Evolutionary conservation across 2,888 invertebrate species (phyloP).

Genomic region (Hirtodrosophila trivittata): DNA sequence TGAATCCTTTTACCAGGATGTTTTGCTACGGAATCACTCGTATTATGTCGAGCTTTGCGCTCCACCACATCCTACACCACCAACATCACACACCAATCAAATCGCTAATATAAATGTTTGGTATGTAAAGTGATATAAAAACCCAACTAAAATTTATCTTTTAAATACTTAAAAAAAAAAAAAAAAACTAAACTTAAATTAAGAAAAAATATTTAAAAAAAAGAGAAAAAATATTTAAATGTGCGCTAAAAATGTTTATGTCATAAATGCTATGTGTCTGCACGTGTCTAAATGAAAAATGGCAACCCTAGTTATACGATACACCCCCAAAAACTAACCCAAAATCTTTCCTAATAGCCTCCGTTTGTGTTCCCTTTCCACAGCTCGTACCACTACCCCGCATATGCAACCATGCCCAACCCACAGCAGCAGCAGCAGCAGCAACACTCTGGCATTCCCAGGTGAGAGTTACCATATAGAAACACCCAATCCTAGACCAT

Average conservation of each 20-base stretch:
- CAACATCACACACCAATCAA: constrained; percentile 81
- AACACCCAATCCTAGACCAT: neutral
- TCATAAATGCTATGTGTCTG: constrained; percentile 69
- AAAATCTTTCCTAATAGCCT: constrained; percentile 20
- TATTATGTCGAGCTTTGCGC: constrained; percentile 80
- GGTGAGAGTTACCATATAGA: constrained; percentile 31
- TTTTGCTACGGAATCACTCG: constrained; percentile 73
- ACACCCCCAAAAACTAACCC: neutral
- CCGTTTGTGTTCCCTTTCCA: constrained; percentile 39
- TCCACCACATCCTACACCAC: constrained; percentile 79
- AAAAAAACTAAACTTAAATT: neutral
- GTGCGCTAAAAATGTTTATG: constrained; percentile 10
- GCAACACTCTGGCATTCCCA: constrained; percentile 60
- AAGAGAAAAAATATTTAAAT: constrained; percentile 20
- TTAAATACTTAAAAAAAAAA: constrained; percentile 15
- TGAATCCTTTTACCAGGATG: constrained; percentile 80
- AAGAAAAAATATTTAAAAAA: constrained; percentile 24
- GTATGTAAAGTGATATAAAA: constrained; percentile 75
- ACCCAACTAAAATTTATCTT: constrained; percentile 31
- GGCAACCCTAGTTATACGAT: constrained; percentile 39
- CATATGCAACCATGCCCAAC: constrained; percentile 85
- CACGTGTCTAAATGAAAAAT: constrained; percentile 62
- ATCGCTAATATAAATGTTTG: constrained; percentile 80
- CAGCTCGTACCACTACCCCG: constrained; percentile 81
- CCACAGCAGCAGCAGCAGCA: constrained; percentile 85